Percentiles rank a stretch among this genome's conserved stretches.
phyloP scores from a whole-genome alignment of 2,888 invertebrate genomes.

The Drosophila falleni region DNA sequence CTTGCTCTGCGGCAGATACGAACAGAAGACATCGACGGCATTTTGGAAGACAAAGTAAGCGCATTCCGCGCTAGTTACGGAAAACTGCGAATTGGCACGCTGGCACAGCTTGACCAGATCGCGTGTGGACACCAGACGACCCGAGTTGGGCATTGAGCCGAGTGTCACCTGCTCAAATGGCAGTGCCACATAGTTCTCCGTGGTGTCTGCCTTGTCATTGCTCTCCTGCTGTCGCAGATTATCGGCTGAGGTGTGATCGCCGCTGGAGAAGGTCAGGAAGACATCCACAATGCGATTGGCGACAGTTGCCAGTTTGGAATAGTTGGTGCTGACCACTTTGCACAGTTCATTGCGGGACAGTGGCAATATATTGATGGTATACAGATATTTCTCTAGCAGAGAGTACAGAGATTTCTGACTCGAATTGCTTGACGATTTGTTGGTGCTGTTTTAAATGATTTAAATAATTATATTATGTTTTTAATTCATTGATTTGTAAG shows the following conservation, averaged over 20 bases:
- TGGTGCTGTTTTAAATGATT: slow-evolving; percentile 71
- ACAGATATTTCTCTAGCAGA: slow-evolving; percentile 92
- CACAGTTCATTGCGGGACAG: slow-evolving; percentile 91
- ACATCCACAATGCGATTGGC: slow-evolving; percentile 92
- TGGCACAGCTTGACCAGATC: slow-evolving; percentile 97
- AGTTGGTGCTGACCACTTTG: slow-evolving; percentile 89
- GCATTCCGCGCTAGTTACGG: slow-evolving; percentile 88
- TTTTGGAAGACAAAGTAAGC: slow-evolving; percentile 89
- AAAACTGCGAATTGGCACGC: slow-evolving; percentile 90
- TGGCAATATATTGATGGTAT: slow-evolving; percentile 93
- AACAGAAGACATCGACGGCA: slow-evolving; percentile 96
- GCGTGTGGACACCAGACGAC: slow-evolving; percentile 91
- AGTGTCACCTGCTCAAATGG: slow-evolving; percentile 80
- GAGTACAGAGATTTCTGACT: slow-evolving; percentile 88
- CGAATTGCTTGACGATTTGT: slow-evolving; percentile 77
- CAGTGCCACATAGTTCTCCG: slow-evolving; percentile 76
- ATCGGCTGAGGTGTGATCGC: slow-evolving; percentile 87
- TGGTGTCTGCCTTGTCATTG: slow-evolving; percentile 80
- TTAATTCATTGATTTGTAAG: background rate
- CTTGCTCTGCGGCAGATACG: slow-evolving; percentile 89
- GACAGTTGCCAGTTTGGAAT: slow-evolving; percentile 90
- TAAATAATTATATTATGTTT: background rate
- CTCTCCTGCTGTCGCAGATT: slow-evolving; percentile 85
- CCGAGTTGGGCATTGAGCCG: slow-evolving; percentile 81
- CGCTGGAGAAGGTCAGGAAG: slow-evolving; percentile 92